Base-by-base conservation (phyloP, 1,140 invertebrate species). In the Tyrophagus putrescentiae region DNA sequence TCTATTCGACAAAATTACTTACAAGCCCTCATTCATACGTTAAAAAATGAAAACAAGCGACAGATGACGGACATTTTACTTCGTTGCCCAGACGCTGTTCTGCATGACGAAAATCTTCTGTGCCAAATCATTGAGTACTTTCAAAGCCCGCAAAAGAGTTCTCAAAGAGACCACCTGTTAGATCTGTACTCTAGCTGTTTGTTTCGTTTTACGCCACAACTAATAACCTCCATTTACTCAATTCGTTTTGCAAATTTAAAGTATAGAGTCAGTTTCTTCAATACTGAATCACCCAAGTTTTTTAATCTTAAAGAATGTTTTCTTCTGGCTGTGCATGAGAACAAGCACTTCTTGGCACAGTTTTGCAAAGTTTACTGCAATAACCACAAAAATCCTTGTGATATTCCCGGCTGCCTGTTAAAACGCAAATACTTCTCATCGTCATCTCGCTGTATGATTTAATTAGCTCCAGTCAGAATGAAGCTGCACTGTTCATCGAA, bases 221-320 rank as follows among this genome's bases (percentile, higher is more conserved):
- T 54, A 16, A 54, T 54, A 32, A 5, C 7, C 9, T 54, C 52
- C 16, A 31, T 54, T 23, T 54, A 23, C 36, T 32, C 7, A 6
- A 39, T 54, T 54, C 6, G 52, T 7, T 48, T 48, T 13, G 7
- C 45, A 9, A 48, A 48, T 21, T 7, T 48, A 7, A 48, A 48
- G 31, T 48, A 48, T 48, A 21, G 21, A 48, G 23, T 29, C 23
- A 9, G 7, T 6, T 48, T 48, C 21, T 48, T 48, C 18, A 7
- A 48, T 48, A 25, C 45, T 13, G 45, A 48, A 7, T 48, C 45
- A 48, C 25, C 41, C 18, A 21, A 42, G 18, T 54, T 54, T 54
- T 57, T 57, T 23, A 9, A 57, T 21, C 25, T 57, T 1, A 57
- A 57, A 57, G 42, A 57, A 41, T 57, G 33, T 3, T 57, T 57